Evolutionary conservation across 1,140 invertebrate genomes (phyloP).

Genomic region (Drosophila repletoides): DNA sequence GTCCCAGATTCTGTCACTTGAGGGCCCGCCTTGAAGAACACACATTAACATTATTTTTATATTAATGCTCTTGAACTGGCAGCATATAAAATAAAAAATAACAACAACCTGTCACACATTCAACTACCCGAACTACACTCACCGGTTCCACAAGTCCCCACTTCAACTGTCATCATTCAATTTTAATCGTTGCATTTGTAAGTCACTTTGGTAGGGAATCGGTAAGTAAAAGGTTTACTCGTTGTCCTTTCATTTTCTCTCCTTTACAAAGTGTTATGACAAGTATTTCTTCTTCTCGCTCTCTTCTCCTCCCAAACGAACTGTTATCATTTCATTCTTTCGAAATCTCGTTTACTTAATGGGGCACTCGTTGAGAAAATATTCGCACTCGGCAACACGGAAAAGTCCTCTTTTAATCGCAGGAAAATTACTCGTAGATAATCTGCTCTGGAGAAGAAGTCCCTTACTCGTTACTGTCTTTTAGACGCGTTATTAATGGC

Average conservation of each 20-base stretch:
- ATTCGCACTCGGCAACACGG: too few relatives aligned
- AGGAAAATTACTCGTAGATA: too few relatives aligned
- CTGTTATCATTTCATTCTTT: too few relatives aligned
- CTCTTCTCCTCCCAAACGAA: too few relatives aligned
- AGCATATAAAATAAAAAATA: conserved; percentile 30
- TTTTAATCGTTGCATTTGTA: conserved; percentile 10
- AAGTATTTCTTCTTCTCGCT: neutral
- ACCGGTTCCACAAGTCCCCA: neutral
- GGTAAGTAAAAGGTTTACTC: too few relatives aligned
- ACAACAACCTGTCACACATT: conserved; percentile 19
- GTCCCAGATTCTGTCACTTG: conserved; percentile 9
- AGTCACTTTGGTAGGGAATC: neutral
- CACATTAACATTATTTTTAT: conserved; percentile 81
- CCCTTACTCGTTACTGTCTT: too few relatives aligned
- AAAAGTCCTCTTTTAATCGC: too few relatives aligned
- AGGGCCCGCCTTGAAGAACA: conserved; percentile 39
- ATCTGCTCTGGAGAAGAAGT: too few relatives aligned
- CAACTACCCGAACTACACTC: conserved; percentile 20
- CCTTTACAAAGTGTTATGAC: neutral
- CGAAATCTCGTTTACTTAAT: too few relatives aligned
- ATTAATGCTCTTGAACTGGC: conserved; percentile 69
- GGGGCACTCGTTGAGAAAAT: too few relatives aligned
- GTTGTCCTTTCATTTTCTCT: neutral
- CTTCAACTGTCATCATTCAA: conserved; percentile 17
- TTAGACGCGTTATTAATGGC: too few relatives aligned